Evolutionary conservation across 1,140 invertebrate genomes (phyloP).

Genomic region (Zaprionus ornatus): DNA sequence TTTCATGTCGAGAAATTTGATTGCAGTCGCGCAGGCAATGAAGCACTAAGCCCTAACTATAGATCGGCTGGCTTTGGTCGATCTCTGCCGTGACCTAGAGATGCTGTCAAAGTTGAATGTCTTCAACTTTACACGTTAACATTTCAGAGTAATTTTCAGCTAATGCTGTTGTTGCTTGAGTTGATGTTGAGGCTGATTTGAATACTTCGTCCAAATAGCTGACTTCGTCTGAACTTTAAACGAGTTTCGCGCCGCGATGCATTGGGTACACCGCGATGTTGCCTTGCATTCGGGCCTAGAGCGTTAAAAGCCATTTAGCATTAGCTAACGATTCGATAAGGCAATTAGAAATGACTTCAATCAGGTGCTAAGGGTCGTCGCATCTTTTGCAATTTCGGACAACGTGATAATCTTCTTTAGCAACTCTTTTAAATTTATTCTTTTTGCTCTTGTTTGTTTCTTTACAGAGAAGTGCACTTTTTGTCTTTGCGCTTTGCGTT

Average conservation of each 20-base stretch:
- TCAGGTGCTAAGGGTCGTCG: conserved; percentile 41
- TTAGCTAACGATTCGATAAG: conserved; percentile 68
- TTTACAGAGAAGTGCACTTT: conserved; percentile 80
- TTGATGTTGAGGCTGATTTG: conserved; percentile 27
- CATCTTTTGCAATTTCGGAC: conserved; percentile 29
- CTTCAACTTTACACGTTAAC: conserved; percentile 54
- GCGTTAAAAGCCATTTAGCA: conserved; percentile 62
- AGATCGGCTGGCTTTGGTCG: conserved; percentile 2
- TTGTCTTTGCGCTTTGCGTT: conserved; percentile 78
- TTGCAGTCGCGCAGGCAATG: background rate
- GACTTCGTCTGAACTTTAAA: conserved; percentile 68
- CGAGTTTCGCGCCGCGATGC: conserved; percentile 42
- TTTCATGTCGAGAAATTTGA: conserved; percentile 31
- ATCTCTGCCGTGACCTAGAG: conserved; percentile 65
- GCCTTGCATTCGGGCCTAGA: conserved; percentile 52
- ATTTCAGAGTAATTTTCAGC: conserved; percentile 58
- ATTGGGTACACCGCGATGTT: conserved; percentile 16
- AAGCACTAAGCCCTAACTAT: background rate
- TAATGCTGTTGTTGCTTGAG: conserved; percentile 10
- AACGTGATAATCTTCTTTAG: conserved; percentile 14
- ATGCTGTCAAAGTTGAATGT: conserved; percentile 80
- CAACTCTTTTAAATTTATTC: conserved; percentile 18
- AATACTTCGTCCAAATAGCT: conserved; percentile 38
- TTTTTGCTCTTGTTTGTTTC: conserved; percentile 16
- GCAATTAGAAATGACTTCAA: conserved; percentile 61